Evolutionary conservation across 2,113 vertebrate genomes (phyloP).

Genomic region (Paramormyrops kingsleyae): DNA sequence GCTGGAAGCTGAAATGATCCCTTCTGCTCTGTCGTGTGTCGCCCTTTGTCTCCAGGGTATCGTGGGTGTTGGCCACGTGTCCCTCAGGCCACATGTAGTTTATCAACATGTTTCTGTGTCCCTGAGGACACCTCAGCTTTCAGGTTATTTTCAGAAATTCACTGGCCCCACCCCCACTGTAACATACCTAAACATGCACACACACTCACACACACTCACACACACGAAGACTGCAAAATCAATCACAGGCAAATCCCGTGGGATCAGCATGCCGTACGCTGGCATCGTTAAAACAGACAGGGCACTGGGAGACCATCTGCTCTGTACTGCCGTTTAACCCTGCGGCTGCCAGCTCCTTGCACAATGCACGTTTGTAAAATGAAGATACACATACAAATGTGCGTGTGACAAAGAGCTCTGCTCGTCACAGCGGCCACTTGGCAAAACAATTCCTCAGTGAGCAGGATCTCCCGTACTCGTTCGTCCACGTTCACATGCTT

Average conservation of each 20-base stretch:
- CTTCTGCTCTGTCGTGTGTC: not conserved
- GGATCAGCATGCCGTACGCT: not conserved
- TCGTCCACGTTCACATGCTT: not conserved
- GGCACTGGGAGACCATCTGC: not conserved
- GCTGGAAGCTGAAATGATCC: not conserved
- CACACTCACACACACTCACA: not conserved
- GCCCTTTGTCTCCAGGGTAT: not conserved
- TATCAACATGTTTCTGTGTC: slow-evolving; percentile 14
- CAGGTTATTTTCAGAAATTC: not conserved
- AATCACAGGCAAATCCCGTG: not conserved
- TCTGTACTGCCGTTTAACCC: not conserved
- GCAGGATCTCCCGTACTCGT: not conserved
- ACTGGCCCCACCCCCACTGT: not conserved
- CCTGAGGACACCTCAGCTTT: not conserved
- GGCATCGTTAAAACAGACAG: not conserved
- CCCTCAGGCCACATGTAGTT: not conserved
- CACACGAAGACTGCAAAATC: not conserved
- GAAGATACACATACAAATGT: not conserved
- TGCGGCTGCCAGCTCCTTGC: not conserved
- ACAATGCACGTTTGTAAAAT: not conserved
- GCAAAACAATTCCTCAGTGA: not conserved
- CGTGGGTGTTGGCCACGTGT: not conserved
- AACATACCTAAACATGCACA: not conserved
- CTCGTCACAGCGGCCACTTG: not conserved
- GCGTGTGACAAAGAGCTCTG: no score